These are phyloP conservation scores for Edolisoma coerulescens DNA, from an alignment of 2,113 vertebrate genomes.

Conservation along the genomic window DNA sequence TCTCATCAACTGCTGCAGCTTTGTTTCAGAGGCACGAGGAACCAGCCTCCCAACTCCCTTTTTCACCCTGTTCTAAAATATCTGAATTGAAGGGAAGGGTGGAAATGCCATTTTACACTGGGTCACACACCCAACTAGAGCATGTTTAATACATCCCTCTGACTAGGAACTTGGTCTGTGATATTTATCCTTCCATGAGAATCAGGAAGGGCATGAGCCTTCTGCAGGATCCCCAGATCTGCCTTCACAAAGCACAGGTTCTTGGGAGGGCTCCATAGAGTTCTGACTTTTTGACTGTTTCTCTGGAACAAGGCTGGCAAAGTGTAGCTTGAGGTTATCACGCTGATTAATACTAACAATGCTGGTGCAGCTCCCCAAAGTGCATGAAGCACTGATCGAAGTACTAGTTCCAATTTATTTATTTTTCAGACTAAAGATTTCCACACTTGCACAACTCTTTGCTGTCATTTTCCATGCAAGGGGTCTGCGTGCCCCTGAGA, in stretches of 20 bases:
- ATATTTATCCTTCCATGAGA: not conserved
- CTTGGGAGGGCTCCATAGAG: not conserved
- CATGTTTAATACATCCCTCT: not conserved
- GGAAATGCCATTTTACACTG: not conserved
- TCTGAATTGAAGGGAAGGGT: not conserved
- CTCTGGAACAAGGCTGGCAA: not conserved
- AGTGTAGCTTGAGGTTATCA: not conserved
- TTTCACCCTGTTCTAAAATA: not conserved
- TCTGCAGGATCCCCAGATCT: not conserved
- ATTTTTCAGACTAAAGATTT: not conserved
- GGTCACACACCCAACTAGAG: not conserved
- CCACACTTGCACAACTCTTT: not conserved
- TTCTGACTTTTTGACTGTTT: not conserved
- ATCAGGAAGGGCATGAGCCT: not conserved
- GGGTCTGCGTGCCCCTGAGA: not conserved
- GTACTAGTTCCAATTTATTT: not conserved
- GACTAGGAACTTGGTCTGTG: not conserved
- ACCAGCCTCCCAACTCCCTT: not conserved
- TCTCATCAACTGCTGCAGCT: not conserved
- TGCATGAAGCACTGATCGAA: not conserved
- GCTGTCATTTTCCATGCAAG: not conserved
- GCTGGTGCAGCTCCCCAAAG: not conserved
- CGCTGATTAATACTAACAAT: not conserved
- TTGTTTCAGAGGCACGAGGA: not conserved
- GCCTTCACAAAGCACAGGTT: not conserved